These are phyloP conservation scores for Orgyia antiqua DNA, from an alignment of 2,888 invertebrate genomes.

Conservation along the genomic window DNA sequence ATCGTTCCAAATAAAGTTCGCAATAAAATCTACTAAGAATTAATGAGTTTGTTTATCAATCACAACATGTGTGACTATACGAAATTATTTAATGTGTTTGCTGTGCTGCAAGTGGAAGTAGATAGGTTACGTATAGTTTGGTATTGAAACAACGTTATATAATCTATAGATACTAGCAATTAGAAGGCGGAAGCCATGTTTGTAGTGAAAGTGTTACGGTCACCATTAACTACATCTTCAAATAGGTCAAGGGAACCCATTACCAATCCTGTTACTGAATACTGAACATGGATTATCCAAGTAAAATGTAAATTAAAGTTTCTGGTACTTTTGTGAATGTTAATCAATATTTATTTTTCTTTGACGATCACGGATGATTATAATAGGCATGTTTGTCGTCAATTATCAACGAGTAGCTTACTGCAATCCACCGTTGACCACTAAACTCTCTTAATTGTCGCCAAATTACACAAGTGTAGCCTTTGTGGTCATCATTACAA, in stretches of 20 bases:
- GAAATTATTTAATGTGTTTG: slow-evolving; percentile 12
- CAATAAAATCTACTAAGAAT: slow-evolving; percentile 38
- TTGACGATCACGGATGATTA: too few species aligned
- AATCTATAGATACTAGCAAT: neutral
- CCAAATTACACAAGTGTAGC: too few species aligned
- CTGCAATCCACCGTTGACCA: too few species aligned
- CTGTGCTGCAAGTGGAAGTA: slow-evolving; percentile 13
- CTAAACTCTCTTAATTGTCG: too few species aligned
- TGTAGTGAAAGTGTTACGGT: neutral
- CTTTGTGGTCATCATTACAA: too few species aligned
- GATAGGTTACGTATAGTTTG: slow-evolving; percentile 14
- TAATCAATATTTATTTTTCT: too few species aligned
- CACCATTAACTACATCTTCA: neutral
- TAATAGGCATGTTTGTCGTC: too few species aligned
- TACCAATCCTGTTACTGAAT: too few species aligned
- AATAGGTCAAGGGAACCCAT: neutral
- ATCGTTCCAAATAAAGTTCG: slow-evolving; percentile 47
- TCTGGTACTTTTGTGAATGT: too few species aligned
- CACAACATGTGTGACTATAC: slow-evolving; percentile 11
- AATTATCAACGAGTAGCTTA: too few species aligned
- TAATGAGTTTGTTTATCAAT: slow-evolving; percentile 32
- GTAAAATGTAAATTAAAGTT: too few species aligned
- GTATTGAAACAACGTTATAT: neutral
- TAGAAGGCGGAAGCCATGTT: neutral
- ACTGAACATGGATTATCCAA: too few species aligned